These are phyloP conservation scores for Drosophila auraria DNA, from an alignment of 1,140 invertebrate genomes.

Conservation along the genomic window DNA sequence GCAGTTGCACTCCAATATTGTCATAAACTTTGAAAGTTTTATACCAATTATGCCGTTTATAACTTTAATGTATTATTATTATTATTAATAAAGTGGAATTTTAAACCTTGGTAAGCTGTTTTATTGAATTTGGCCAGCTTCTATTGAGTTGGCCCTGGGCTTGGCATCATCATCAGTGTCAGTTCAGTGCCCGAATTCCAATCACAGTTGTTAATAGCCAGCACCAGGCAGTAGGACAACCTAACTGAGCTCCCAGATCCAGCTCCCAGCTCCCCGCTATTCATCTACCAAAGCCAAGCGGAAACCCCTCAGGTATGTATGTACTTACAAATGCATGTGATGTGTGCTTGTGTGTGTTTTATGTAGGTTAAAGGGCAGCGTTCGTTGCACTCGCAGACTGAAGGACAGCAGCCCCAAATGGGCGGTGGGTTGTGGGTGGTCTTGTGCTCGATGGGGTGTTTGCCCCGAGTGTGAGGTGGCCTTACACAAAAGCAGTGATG, in stretches of 20 bases:
- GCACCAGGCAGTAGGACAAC: background rate
- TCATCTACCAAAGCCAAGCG: background rate
- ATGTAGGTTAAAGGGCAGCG: conserved; percentile 80
- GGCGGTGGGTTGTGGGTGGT: background rate
- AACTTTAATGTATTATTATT: no score
- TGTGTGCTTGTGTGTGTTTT: conserved; percentile 19
- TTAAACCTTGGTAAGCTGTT: background rate
- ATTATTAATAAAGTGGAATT: no score
- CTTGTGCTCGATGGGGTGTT: background rate
- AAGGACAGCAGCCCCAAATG: conserved; percentile 54
- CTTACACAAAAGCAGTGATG: conserved; percentile 55
- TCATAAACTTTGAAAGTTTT: no score
- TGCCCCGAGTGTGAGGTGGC: conserved; percentile 35
- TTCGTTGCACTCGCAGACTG: conserved; percentile 77
- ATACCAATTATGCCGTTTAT: no score
- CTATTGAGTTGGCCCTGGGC: no score
- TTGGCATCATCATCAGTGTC: conserved; percentile 1
- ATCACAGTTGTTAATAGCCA: conserved; percentile 1
- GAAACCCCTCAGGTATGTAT: conserved; percentile 32
- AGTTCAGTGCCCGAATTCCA: conserved; percentile 1
- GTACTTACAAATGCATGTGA: background rate
- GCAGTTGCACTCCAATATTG: no score
- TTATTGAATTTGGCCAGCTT: background rate
- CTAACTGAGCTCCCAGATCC: conserved; percentile 3
- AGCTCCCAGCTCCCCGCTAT: conserved; percentile 3